phyloP scores from a whole-genome alignment of 1,140 invertebrate genomes.

The Procambarus clarkii region DNA sequence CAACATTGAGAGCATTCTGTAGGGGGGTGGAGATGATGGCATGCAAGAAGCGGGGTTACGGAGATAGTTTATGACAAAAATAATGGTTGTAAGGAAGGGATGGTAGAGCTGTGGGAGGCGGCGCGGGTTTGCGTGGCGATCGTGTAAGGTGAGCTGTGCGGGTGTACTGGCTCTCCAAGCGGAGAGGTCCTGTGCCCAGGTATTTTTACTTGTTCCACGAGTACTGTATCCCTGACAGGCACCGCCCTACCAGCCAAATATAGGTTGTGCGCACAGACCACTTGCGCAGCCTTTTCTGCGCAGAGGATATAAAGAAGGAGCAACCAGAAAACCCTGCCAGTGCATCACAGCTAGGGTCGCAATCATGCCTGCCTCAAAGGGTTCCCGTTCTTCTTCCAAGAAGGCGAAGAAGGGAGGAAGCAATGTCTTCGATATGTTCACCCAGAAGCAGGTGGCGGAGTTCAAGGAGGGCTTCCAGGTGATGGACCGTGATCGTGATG shows the following conservation, averaged over 20 bases:
- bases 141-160: slow-evolving; percentile 51
- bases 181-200: slow-evolving; percentile 41
- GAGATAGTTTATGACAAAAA: not conserved
- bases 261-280: slow-evolving; percentile 50
- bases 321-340: slow-evolving; percentile 33
- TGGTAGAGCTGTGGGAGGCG: not conserved
- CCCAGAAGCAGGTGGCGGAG: slow-evolving; percentile 91
- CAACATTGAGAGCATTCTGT: not conserved
- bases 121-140: not conserved
- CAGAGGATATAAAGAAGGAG: slow-evolving; percentile 61
- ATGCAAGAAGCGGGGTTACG: not conserved
- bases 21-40: not conserved
- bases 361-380: slow-evolving; percentile 66
- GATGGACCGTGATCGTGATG: slow-evolving; percentile 90
- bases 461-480: slow-evolving; percentile 93
- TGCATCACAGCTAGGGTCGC: slow-evolving; percentile 63
- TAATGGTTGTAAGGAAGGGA: not conserved
- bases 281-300: slow-evolving; percentile 43
- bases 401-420: slow-evolving; percentile 80
- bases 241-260: slow-evolving; percentile 48
- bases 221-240: slow-evolving; percentile 36
- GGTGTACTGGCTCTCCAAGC: not conserved
- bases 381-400: slow-evolving; percentile 69
- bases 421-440: slow-evolving; percentile 97
- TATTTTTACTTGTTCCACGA: slow-evolving; percentile 44